phyloP scores from a whole-genome alignment of 2,113 vertebrate genomes.

The Parotia lawesii region DNA sequence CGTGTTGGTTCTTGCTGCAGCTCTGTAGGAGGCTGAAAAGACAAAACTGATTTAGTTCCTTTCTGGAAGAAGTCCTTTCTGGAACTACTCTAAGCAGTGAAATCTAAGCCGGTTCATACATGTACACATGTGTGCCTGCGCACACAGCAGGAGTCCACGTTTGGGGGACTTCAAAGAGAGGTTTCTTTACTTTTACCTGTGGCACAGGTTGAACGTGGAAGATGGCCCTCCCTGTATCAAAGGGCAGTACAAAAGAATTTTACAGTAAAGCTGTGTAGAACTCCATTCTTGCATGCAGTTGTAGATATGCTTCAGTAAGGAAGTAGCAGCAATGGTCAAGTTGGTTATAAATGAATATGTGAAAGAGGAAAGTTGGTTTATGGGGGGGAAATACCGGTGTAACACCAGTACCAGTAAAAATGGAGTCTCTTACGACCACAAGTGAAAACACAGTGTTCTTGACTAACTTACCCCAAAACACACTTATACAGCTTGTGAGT shows the following conservation, averaged over 20 bases:
- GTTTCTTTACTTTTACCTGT: background rate
- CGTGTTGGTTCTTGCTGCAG: background rate
- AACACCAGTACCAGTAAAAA: background rate
- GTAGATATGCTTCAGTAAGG: background rate
- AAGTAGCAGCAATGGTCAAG: background rate
- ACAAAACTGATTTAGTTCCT: background rate
- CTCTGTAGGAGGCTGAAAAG: background rate
- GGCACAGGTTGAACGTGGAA: background rate
- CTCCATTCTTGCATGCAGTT: rapidly evolving
- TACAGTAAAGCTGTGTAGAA: background rate
- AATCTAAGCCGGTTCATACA: background rate
- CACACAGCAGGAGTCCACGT: background rate
- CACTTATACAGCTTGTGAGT: background rate
- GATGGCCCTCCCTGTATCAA: background rate
- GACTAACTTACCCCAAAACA: background rate
- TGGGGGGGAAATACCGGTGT: background rate
- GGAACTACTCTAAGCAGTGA: background rate
- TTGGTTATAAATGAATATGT: background rate
- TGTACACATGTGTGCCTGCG: rapidly evolving
- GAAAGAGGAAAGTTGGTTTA: background rate
- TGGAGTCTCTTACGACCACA: background rate
- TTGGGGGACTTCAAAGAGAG: background rate
- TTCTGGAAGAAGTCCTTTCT: background rate
- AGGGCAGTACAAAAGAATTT: background rate
- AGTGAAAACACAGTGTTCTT: background rate